Percentiles rank a stretch among this genome's conserved stretches.
Evolutionary conservation across 2,797 vertebrate genomes (phyloP).

Genomic region (Mus spretus): DNA sequence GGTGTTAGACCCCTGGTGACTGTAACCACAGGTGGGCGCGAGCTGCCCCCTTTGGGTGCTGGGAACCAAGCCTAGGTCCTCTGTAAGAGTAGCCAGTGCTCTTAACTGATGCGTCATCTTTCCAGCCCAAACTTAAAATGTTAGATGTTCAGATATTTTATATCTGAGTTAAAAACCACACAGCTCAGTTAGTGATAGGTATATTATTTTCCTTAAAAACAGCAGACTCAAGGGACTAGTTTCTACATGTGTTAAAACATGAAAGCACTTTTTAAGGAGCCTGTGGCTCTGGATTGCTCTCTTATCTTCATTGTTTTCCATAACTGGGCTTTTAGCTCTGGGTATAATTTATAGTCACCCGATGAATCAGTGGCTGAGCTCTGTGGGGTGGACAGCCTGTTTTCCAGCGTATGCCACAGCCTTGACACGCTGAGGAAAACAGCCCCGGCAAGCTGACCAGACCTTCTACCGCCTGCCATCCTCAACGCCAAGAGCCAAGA

Average conservation of each 20-base stretch:
- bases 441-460: neutral
- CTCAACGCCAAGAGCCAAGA: conserved; percentile 11
- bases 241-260: conserved; percentile 30
- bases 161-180: conserved; percentile 34
- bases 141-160: conserved; percentile 4
- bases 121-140: neutral
- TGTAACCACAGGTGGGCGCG: neutral
- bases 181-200: conserved; percentile 21
- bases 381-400: conserved; percentile 13
- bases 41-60: neutral
- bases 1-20: neutral
- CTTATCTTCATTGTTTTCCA: conserved; percentile 37
- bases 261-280: conserved; percentile 58
- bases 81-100: neutral
- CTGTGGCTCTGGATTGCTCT: conserved; percentile 33
- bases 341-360: conserved; percentile 42
- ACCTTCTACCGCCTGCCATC: neutral
- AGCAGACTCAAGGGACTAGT: neutral
- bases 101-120: neutral
- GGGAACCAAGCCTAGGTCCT: neutral
- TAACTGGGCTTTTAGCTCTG: conserved; percentile 27
- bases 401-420: neutral
- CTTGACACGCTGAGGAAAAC: conserved; percentile 30
- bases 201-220: conserved; percentile 45
- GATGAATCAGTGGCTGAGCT: conserved; percentile 38